Evolutionary conservation across 92 coral and sea anemone genomes (phyloP).

Genomic region (Metridium senile): DNA sequence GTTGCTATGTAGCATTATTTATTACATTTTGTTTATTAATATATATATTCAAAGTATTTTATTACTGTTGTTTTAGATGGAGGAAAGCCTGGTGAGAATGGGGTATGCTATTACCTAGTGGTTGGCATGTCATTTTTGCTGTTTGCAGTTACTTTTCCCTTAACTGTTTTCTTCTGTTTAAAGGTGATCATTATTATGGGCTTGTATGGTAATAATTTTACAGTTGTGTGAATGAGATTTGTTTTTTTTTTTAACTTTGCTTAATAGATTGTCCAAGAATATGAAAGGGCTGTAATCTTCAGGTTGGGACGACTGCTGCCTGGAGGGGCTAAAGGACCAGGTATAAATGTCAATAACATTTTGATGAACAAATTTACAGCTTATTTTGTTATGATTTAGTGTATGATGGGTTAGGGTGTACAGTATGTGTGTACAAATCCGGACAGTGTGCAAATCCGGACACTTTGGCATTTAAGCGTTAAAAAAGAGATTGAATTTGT

Average conservation of each 20-base stretch:
- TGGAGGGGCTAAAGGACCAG: slow-evolving; percentile 98
- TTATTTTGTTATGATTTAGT: too few species aligned
- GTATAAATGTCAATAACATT: slow-evolving; percentile 37
- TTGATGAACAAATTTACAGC: too few species aligned
- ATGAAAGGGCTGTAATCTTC: slow-evolving; percentile 95
- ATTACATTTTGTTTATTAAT: too few species aligned
- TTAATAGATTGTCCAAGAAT: slow-evolving; percentile 87
- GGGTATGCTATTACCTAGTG: slow-evolving; percentile 72
- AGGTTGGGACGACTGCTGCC: slow-evolving; percentile 87
- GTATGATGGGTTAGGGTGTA: too few species aligned
- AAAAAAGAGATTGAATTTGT: too few species aligned
- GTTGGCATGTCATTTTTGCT: slow-evolving; percentile 66
- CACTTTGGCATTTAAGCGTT: too few species aligned
- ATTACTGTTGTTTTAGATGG: too few species aligned
- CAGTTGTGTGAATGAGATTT: background rate
- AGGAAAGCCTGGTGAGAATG: slow-evolving; percentile 14
- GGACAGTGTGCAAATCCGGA: too few species aligned
- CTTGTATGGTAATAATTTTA: background rate
- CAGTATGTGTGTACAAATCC: too few species aligned
- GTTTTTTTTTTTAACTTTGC: background rate
- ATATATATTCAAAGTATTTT: background rate
- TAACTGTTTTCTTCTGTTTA: slow-evolving; percentile 75
- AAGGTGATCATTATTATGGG: slow-evolving; percentile 70
- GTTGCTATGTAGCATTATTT: too few species aligned
- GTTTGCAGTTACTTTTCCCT: slow-evolving; percentile 71